Evolutionary conservation across 2,888 invertebrate species (phyloP).

Genomic region (Aphodius granarius): DNA sequence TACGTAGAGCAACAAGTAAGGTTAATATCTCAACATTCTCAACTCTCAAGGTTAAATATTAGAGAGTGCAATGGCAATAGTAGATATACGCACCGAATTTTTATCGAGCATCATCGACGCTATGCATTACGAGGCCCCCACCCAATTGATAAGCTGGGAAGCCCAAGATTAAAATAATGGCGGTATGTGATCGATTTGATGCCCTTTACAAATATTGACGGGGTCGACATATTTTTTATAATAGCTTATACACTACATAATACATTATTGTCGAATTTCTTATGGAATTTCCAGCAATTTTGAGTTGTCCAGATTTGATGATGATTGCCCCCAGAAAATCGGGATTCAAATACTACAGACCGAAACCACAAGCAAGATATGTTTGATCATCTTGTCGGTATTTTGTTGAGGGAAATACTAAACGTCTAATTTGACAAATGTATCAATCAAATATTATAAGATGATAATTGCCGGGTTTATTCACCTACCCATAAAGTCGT

Average conservation of each 20-base stretch:
- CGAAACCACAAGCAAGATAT: too few species aligned
- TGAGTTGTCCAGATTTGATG: neutral
- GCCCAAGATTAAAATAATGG: neutral
- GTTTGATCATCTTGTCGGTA: too few species aligned
- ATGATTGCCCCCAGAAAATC: too few species aligned
- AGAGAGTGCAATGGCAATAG: neutral
- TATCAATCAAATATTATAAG: too few species aligned
- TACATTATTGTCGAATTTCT: too few species aligned
- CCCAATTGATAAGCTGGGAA: neutral
- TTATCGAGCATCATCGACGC: neutral
- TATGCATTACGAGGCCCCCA: neutral
- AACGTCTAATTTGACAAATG: too few species aligned
- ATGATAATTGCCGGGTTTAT: too few species aligned
- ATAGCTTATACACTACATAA: neutral
- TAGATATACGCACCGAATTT: neutral
- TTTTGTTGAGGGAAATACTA: too few species aligned
- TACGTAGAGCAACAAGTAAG: neutral
- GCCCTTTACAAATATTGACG: neutral
- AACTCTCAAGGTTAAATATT: neutral
- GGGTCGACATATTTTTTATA: neutral
- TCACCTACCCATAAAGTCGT: too few species aligned
- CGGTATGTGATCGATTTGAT: neutral
- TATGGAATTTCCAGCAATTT: neutral
- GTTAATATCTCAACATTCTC: too few species aligned
- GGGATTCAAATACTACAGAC: too few species aligned